A percentile compares a stretch with the other conserved stretches of the same genome.
Conservation (phyloP, 2,113 vertebrate genomes). For the Scomber japonicus region DNA sequence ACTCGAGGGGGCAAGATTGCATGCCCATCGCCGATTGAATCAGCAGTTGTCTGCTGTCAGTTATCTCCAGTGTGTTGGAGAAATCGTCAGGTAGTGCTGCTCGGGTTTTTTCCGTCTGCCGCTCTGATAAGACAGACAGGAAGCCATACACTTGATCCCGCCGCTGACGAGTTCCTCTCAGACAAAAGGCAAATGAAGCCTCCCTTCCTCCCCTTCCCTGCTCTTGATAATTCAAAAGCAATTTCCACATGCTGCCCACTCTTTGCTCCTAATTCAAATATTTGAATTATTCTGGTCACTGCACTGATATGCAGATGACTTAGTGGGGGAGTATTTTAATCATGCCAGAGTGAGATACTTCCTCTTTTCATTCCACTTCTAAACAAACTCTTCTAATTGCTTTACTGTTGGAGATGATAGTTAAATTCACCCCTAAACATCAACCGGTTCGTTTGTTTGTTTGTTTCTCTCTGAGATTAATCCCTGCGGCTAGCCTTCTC, state of each 20-base stretch:
- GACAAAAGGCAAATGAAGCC: constrained; percentile 32
- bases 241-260: constrained; percentile 43
- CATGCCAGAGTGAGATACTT: constrained; percentile 38
- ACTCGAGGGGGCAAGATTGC: constrained; percentile 57
- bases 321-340: constrained; percentile 57
- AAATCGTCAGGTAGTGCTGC: constrained; percentile 61
- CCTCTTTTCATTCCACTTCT: constrained; percentile 51
- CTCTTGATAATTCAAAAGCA: constrained; percentile 35
- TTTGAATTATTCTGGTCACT: constrained; percentile 58
- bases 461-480: constrained; percentile 56
- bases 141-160: constrained; percentile 44
- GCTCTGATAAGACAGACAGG: constrained; percentile 64
- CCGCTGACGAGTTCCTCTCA: constrained; percentile 41
- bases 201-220: neutral
- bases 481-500: constrained; percentile 51
- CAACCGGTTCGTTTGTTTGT: constrained; percentile 47
- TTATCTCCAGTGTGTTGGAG: constrained; percentile 70
- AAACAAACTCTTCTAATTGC: constrained; percentile 54
- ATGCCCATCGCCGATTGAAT: constrained; percentile 70
- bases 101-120: constrained; percentile 36
- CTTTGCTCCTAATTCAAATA: constrained; percentile 50
- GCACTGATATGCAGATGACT: constrained; percentile 50
- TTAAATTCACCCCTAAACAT: constrained; percentile 56
- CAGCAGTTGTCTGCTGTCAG: constrained; percentile 63
- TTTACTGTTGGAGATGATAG: constrained; percentile 33